These are phyloP conservation scores for Oryzias dopingdopingensis DNA, from an alignment of 2,797 vertebrate species.

Conservation along the genomic window DNA sequence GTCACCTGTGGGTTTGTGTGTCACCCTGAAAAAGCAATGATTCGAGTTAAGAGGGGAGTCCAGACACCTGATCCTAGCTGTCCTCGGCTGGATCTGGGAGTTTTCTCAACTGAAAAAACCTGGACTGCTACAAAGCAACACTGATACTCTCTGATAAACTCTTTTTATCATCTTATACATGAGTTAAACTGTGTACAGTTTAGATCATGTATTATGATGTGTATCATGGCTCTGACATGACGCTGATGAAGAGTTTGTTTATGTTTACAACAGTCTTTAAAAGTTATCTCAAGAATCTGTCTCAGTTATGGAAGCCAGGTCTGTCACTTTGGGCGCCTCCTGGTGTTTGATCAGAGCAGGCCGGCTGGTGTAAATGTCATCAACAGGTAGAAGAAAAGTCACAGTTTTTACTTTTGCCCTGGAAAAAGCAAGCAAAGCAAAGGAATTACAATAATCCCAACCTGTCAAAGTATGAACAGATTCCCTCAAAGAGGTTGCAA, in stretches of 20 bases:
- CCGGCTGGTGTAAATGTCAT: slow-evolving; percentile 79
- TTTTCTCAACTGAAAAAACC: slow-evolving; percentile 46
- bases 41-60: slow-evolving; percentile 35
- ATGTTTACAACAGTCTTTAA: slow-evolving; percentile 16
- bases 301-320: slow-evolving; percentile 78
- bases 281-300: slow-evolving; percentile 73
- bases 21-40: slow-evolving; percentile 41
- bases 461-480: not conserved
- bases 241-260: slow-evolving; percentile 12
- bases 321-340: slow-evolving; percentile 66
- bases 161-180: slow-evolving; percentile 38
- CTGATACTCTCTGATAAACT: slow-evolving; percentile 54
- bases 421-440: slow-evolving; percentile 17
- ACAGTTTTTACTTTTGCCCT: slow-evolving; percentile 92
- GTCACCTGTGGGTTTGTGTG: slow-evolving; percentile 48
- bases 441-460: not conserved
- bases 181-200: slow-evolving; percentile 32
- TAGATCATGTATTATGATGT: too few species aligned
- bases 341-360: slow-evolving; percentile 70
- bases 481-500: not conserved
- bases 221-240: slow-evolving; percentile 14
- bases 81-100: slow-evolving; percentile 24
- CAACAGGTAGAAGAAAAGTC: slow-evolving; percentile 88
- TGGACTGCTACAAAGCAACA: slow-evolving; percentile 68
- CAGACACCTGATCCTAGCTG: slow-evolving; percentile 68